Evolutionary conservation across 2,888 invertebrate genomes (phyloP).

Genomic region (Melieria picta): DNA sequence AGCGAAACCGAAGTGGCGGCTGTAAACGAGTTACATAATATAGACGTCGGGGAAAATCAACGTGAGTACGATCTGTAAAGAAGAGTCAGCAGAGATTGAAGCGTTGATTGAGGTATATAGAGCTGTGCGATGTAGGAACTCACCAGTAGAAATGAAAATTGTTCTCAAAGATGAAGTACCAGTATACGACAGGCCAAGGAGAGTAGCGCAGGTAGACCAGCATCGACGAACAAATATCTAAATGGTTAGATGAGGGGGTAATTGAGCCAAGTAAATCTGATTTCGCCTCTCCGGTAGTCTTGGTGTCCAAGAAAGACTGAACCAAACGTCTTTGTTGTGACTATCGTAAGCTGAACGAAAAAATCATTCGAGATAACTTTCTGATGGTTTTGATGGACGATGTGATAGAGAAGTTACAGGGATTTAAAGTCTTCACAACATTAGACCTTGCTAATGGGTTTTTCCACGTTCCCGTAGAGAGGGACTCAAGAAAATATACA

Average conservation of each 20-base stretch:
- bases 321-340: slow-evolving; percentile 36
- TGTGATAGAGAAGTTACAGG: slow-evolving; percentile 27
- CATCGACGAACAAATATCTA: slow-evolving; percentile 24
- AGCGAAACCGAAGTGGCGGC: background rate
- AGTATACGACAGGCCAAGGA: slow-evolving; percentile 34
- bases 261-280: slow-evolving; percentile 29
- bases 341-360: slow-evolving; percentile 30
- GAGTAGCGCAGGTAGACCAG: slow-evolving; percentile 20
- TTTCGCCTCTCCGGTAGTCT: slow-evolving; percentile 48
- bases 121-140: background rate
- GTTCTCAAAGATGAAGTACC: slow-evolving; percentile 36
- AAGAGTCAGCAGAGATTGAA: too few relatives aligned
- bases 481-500: slow-evolving; percentile 28
- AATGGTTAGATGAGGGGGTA: slow-evolving; percentile 30
- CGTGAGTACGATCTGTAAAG: too few relatives aligned
- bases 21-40: background rate
- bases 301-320: slow-evolving; percentile 34
- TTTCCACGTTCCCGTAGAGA: slow-evolving; percentile 37
- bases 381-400: slow-evolving; percentile 38
- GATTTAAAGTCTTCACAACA: slow-evolving; percentile 29
- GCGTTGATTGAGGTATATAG: slow-evolving; percentile 7
- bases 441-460: slow-evolving; percentile 37
- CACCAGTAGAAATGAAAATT: slow-evolving; percentile 29
- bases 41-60: too few relatives aligned
- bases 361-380: slow-evolving; percentile 36